Percentiles rank a stretch among this genome's conserved stretches.
Evolutionary conservation across 2,888 invertebrate genomes (phyloP).

Genomic region (Diachrysia chrysitis): DNA sequence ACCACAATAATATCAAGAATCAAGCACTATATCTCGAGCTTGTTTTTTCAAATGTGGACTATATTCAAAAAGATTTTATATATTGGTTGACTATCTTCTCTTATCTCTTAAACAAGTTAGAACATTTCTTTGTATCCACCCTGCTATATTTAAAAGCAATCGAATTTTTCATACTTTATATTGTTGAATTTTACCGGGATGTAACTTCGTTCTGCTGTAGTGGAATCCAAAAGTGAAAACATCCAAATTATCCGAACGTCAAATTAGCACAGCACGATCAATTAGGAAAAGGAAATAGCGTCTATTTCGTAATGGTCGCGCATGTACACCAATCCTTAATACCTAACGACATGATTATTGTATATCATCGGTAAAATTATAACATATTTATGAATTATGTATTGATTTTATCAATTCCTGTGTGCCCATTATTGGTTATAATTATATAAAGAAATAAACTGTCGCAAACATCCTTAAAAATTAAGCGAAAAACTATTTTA

Average conservation of each 20-base stretch:
- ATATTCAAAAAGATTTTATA: no score
- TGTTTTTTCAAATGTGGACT: no score
- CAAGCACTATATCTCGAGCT: no score
- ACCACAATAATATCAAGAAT: no score
- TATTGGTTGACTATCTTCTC: no score
- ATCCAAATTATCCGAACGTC: constrained; percentile 36
- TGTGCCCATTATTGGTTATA: no score
- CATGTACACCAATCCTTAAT: constrained; percentile 49
- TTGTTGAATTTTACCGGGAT: no score
- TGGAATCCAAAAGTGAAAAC: neutral
- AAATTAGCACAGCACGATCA: constrained; percentile 64
- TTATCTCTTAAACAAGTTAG: no score
- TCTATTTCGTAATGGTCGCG: constrained; percentile 42
- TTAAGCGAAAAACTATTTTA: constrained; percentile 24
- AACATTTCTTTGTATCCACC: no score
- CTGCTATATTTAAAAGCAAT: no score
- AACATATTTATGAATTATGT: constrained; percentile 16
- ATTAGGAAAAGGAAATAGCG: constrained; percentile 75
- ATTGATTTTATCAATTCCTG: neutral
- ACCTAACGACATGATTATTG: constrained; percentile 32
- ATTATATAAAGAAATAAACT: neutral
- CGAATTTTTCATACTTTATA: no score
- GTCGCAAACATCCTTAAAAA: neutral
- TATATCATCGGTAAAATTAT: constrained; percentile 20
- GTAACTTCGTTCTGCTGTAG: no score